A percentile compares a stretch with the other conserved stretches of the same genome.
These are phyloP conservation scores for Diceros bicornis DNA, from an alignment of 2,797 vertebrate species.

Conservation along the genomic window DNA sequence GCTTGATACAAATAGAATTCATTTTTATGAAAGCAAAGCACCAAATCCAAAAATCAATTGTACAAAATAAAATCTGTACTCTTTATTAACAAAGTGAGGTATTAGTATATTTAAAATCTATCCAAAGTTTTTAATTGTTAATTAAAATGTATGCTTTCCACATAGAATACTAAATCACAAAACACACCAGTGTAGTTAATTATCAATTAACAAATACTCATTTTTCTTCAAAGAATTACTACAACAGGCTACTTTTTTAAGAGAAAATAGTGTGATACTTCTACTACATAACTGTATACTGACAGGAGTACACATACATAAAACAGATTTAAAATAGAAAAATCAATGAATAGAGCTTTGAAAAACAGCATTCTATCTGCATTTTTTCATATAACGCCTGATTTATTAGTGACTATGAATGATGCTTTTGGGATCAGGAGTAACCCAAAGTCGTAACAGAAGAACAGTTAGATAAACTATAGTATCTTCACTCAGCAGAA, in stretches of 20 bases:
- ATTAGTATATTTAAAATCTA: background rate
- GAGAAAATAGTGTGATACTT: background rate
- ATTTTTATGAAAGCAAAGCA: conserved; percentile 4
- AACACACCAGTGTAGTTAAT: background rate
- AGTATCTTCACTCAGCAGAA: background rate
- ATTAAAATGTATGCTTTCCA: background rate
- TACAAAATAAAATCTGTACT: background rate
- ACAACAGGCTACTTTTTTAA: background rate
- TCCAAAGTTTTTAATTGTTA: background rate
- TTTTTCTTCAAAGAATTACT: background rate
- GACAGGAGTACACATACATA: background rate
- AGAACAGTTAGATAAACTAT: background rate
- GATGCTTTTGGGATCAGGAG: background rate
- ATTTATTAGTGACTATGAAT: background rate
- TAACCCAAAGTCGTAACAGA: background rate
- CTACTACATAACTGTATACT: background rate
- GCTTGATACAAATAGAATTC: background rate
- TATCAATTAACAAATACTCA: background rate
- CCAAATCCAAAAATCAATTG: background rate
- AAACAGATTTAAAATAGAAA: background rate
- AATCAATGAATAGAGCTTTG: background rate
- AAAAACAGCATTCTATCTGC: background rate
- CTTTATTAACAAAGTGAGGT: conserved; percentile 7
- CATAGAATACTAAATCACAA: background rate
- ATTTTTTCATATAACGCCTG: background rate